phyloP scores from a whole-genome alignment of 2,888 invertebrate genomes.

The Philaethria dido region DNA sequence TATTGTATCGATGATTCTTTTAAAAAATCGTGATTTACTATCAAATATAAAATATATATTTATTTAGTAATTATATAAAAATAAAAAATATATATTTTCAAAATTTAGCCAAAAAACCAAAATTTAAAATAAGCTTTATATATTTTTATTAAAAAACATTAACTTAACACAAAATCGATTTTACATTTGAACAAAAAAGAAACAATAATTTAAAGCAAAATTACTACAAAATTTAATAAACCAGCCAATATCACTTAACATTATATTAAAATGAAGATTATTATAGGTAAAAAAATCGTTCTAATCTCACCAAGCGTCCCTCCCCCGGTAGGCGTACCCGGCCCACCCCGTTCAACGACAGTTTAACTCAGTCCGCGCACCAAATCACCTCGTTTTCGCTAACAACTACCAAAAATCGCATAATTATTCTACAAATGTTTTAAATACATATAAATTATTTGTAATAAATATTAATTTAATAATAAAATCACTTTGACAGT shows the following conservation, averaged over 20 bases:
- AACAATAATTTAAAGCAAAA: background rate
- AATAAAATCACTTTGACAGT: slow-evolving; percentile 17
- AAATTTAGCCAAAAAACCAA: too few species aligned
- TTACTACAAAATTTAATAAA: background rate
- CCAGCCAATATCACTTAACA: background rate
- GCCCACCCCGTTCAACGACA: slow-evolving; percentile 58
- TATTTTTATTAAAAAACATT: too few species aligned
- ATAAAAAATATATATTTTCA: too few species aligned
- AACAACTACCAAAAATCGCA: slow-evolving; percentile 57
- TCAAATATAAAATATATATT: too few species aligned
- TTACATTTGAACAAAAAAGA: too few species aligned
- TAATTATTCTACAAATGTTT: slow-evolving; percentile 52
- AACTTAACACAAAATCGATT: background rate
- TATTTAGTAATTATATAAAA: too few species aligned
- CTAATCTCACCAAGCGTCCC: slow-evolving; percentile 41
- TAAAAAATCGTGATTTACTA: too few species aligned
- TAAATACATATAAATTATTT: background rate
- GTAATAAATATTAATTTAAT: background rate
- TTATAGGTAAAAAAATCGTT: slow-evolving; percentile 7
- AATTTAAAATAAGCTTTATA: too few species aligned
- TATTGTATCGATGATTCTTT: too few species aligned
- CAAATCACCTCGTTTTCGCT: slow-evolving; percentile 66
- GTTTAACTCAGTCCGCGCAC: slow-evolving; percentile 64
- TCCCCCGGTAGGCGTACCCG: slow-evolving; percentile 47
- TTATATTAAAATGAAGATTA: background rate